A percentile compares a stretch with the other conserved stretches of the same genome.
These are phyloP conservation scores for Psittacula echo DNA, from an alignment of 2,797 vertebrate genomes.

Conservation along the genomic window DNA sequence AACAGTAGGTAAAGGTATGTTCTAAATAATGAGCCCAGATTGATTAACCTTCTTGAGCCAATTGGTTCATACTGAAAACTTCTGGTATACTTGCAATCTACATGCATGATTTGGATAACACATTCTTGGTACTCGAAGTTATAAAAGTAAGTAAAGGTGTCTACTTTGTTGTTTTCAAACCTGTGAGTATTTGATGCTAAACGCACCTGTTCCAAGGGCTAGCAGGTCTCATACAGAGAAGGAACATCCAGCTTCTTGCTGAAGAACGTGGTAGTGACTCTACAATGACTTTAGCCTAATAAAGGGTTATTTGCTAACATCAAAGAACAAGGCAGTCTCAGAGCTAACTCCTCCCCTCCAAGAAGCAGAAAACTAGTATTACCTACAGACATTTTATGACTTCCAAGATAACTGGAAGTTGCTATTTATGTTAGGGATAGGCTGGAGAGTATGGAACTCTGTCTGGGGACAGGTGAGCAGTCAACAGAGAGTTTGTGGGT, in stretches of 20 bases:
- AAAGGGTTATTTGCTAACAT: background rate
- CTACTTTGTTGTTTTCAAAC: background rate
- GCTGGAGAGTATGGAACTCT: too few relatives aligned
- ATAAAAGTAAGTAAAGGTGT: background rate
- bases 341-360: background rate
- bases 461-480: too few relatives aligned
- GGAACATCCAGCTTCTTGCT: background rate
- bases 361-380: background rate
- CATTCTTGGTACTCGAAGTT: background rate
- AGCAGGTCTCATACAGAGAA: background rate
- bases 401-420: background rate
- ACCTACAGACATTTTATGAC: background rate
- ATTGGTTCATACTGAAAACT: background rate
- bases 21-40: background rate
- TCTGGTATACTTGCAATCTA: background rate
- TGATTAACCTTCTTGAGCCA: background rate
- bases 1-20: background rate
- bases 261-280: background rate
- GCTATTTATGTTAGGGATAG: too few relatives aligned
- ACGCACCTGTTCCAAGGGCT: background rate
- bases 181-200: background rate
- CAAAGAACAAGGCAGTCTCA: background rate
- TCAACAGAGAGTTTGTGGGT: too few relatives aligned
- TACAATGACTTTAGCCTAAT: background rate
- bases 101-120: background rate